Evolutionary conservation across 2,113 vertebrate genomes (phyloP).

Genomic region (Turdus rufiventris): DNA sequence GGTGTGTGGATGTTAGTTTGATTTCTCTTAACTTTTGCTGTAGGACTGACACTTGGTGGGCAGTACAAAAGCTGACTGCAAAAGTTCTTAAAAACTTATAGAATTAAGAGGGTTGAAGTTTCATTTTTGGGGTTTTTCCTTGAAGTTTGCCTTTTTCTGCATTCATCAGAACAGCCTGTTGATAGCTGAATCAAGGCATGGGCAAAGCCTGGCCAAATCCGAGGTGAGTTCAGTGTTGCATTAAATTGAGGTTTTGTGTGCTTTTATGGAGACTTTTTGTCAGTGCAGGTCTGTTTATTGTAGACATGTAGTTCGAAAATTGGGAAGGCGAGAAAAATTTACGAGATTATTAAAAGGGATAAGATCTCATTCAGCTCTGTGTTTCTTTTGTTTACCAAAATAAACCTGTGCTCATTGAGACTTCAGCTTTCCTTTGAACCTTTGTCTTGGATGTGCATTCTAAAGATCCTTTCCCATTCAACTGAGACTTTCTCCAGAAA

Average conservation of each 20-base stretch:
- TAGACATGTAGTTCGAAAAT: neutral
- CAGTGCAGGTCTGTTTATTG: neutral
- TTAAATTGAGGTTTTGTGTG: neutral
- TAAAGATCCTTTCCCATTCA: neutral
- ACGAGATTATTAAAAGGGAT: conserved; percentile 9
- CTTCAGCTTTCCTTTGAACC: conserved; percentile 26
- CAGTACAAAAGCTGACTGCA: neutral
- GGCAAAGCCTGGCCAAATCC: neutral
- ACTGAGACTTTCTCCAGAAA: neutral
- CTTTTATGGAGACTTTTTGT: neutral
- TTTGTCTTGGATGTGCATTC: conserved; percentile 18
- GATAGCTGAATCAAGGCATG: neutral
- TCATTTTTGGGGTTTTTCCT: neutral
- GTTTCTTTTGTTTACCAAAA: conserved; percentile 17
- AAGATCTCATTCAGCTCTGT: conserved; percentile 1
- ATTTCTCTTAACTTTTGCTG: neutral
- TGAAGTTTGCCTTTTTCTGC: neutral
- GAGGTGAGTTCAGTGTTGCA: neutral
- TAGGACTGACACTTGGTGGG: neutral
- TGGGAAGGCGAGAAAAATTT: neutral
- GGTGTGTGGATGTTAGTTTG: neutral
- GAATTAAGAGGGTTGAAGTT: neutral
- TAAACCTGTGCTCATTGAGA: neutral
- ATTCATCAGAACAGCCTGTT: neutral
- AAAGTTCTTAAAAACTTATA: neutral